Base-by-base conservation (phyloP, 2,113 vertebrate genomes). In the Chloroceryle aenea region DNA sequence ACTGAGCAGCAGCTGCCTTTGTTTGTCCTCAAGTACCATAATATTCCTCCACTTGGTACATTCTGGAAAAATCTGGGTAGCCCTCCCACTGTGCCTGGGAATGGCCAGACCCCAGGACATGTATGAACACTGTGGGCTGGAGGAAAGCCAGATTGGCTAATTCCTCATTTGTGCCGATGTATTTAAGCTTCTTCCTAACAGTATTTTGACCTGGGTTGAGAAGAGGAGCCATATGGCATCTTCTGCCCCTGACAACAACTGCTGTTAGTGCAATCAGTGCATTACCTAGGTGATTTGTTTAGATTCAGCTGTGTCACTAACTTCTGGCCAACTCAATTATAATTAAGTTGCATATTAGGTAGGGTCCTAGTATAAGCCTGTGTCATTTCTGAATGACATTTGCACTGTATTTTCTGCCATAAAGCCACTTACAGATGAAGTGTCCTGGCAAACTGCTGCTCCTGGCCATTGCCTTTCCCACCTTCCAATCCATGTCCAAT, bases 171-270 rank as follows among this genome's bases (percentile, higher is more conserved):
- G 59, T 83, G 67, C 79, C 0, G 0, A 73, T 19, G 42, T 62
- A 85, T 64, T 92, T 69, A 88, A 91, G 82, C 67, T 69, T 90
- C 79, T 80, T 93, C 79, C 75, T 73, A 85, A 93, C 45, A 69
- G 75, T 91, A 58, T 85, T 94, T 91, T 93, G 85, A 93, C 91
- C 89, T 80, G 53, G 58, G 94, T 89, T 82, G 58, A 75, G 81
- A 72, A 91, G 59, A 89, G 42, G 53, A 93, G 91, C 91, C 95
- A 96, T 91, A 89, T 95, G 93, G 91, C 81, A 87, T 36, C 87
- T 77, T 91, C 71, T 1, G 12, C 75, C 78, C 72, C 81, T 90
- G 74, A 96, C 81, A 88, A 93, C 58, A 79, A 93, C 58, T 62
- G 87, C 53, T 94, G 93, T 42, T 68, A 64, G 66, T 87, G 72